Evolutionary conservation across 1,140 invertebrate species (phyloP), one percentile per base, ranked within the genome.

Genomic region (Riptortus pedestris): DNA sequence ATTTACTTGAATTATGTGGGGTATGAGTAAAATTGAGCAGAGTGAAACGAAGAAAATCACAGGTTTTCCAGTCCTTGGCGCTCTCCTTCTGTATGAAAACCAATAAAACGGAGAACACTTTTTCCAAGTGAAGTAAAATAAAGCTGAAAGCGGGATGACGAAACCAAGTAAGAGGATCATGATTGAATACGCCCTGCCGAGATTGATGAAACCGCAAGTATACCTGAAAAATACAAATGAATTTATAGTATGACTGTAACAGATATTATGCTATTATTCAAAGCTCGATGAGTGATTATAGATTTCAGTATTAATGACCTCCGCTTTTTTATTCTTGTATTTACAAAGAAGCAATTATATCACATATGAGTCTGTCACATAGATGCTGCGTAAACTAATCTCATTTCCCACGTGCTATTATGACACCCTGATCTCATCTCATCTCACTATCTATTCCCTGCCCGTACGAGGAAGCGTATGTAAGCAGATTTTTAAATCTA

Each of bases 1-100:
- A 26, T 55, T 55, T 14, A 55, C 26, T 26, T 26, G 22, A 55
- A 55, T 55, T 4, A 55, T 55, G 51, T 55, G 51, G 16, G 51
- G 51, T 2, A 55, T 55, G 18, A 55, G 24, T 55, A 55, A 26
- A 26, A 55, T 24, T 16, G 51, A 55, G 14, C 51, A 55, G 20
- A 27, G 4, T 16, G 51, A 55, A 16, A 55, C 24, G 20, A 55
- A 26, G 24, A 55, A 2, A 26, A 55, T 26, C 2, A 55, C 24
- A 12, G 51, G 18, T 26, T 26, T 55, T 55, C 24, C 51, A 55
- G 7, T 55, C 26, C 24, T 22, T 55, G 51, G 22, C 4, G 16
- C 22, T 7, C 31, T 38, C 5, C 31, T 38, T 38, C 31, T 38
- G 31, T 14, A 38, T 24, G 24, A 7, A 24, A 24, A 24, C 7